These are phyloP conservation scores for Nudaria mundana DNA, from an alignment of 2,888 invertebrate genomes.

Conservation along the genomic window DNA sequence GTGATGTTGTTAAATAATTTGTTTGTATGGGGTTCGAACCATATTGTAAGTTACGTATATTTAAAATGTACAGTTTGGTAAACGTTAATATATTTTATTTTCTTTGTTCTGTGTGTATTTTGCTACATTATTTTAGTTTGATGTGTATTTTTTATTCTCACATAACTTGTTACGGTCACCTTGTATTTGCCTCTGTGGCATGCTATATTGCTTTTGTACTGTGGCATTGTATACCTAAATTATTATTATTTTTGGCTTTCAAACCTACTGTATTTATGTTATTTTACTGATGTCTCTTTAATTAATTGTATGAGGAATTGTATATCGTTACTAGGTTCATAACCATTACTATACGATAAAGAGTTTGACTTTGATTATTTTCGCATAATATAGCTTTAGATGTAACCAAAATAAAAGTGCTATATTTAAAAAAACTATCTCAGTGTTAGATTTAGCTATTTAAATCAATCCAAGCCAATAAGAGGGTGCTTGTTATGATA, in stretches of 20 bases:
- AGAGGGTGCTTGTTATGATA: constrained; percentile 48
- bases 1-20: not conserved
- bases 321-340: constrained; percentile 69
- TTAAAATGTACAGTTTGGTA: constrained; percentile 19
- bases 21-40: too few relatives aligned
- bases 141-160: constrained; percentile 45
- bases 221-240: constrained; percentile 73
- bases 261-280: constrained; percentile 61
- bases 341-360: constrained; percentile 67
- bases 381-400: constrained; percentile 56
- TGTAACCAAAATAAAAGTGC: constrained; percentile 49
- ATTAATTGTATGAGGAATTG: constrained; percentile 45
- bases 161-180: constrained; percentile 49
- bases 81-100: not conserved
- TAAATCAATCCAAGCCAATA: constrained; percentile 34
- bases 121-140: constrained; percentile 56
- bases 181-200: constrained; percentile 65
- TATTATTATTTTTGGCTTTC: constrained; percentile 62
- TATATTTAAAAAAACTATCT: constrained; percentile 42
- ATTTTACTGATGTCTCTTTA: constrained; percentile 51
- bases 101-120: constrained; percentile 34
- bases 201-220: constrained; percentile 75
- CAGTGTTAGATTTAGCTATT: constrained; percentile 51
- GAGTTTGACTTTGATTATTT: constrained; percentile 80
- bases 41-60: too few relatives aligned